Evolutionary conservation across 2,797 vertebrate species (phyloP).

Genomic region (Xiphorhynchus erythropygius): DNA sequence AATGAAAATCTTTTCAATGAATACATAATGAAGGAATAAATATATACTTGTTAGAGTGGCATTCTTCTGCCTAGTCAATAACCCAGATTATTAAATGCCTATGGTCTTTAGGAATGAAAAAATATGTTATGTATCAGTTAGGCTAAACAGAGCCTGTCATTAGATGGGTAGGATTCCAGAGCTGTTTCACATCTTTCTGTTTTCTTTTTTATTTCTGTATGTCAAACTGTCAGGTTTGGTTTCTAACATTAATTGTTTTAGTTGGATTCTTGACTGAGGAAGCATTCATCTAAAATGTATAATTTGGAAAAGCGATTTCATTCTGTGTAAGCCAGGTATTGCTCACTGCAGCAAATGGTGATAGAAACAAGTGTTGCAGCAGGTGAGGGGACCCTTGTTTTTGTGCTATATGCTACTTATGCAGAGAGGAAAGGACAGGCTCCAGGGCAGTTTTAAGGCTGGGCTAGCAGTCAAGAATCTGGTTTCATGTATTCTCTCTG

Average conservation of each 20-base stretch:
- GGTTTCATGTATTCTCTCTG: not conserved
- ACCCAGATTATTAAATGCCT: not conserved
- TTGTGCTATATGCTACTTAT: not conserved
- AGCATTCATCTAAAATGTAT: not conserved
- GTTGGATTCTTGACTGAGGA: not conserved
- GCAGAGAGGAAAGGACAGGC: not conserved
- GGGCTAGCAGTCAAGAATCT: not conserved
- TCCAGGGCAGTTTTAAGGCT: not conserved
- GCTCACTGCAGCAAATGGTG: not conserved
- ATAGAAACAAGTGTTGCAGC: not conserved
- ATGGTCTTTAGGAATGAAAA: not conserved
- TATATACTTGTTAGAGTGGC: not conserved
- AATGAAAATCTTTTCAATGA: not conserved
- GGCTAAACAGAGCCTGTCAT: not conserved
- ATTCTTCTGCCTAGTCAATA: not conserved
- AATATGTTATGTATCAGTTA: not conserved
- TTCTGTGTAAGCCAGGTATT: not conserved
- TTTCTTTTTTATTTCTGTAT: not conserved
- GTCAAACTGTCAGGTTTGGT: not conserved
- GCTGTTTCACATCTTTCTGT: not conserved
- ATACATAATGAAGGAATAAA: constrained; percentile 14
- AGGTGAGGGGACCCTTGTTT: not conserved
- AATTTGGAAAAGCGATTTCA: not conserved
- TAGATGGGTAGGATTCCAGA: not conserved
- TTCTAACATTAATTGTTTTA: not conserved